Evolutionary conservation across 2,888 invertebrate genomes (phyloP).

Genomic region (Chalcis sispes): DNA sequence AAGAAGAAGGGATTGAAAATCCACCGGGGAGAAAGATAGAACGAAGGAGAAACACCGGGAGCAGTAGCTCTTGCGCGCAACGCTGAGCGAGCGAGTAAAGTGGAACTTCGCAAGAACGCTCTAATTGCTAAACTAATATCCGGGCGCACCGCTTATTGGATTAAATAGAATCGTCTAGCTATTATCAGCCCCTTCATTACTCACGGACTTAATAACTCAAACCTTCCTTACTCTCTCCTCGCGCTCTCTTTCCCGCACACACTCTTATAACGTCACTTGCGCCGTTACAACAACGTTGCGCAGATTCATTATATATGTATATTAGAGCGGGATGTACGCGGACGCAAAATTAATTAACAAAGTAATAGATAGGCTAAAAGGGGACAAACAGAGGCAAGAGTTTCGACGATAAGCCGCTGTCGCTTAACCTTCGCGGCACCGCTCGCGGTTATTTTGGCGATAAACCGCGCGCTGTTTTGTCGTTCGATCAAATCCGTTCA

Average conservation of each 20-base stretch:
- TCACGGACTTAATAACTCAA: constrained; percentile 61
- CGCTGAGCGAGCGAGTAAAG: constrained; percentile 41
- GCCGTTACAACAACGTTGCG: not conserved
- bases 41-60: constrained; percentile 2
- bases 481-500: too few species aligned
- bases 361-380: constrained; percentile 55
- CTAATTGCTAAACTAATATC: constrained; percentile 64
- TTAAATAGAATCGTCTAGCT: constrained; percentile 62
- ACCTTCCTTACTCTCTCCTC: too few species aligned
- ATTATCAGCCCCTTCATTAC: constrained; percentile 60
- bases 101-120: constrained; percentile 57
- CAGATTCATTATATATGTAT: constrained; percentile 45
- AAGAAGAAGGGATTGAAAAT: constrained; percentile 16
- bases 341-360: constrained; percentile 61
- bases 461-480: too few species aligned
- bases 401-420: constrained; percentile 47
- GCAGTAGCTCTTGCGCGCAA: not conserved
- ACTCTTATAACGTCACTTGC: too few species aligned
- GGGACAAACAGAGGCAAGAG: not conserved
- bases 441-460: too few species aligned
- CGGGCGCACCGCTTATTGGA: constrained; percentile 61
- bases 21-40: not conserved
- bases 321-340: constrained; percentile 46
- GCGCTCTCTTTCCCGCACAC: too few species aligned
- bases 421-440: constrained; percentile 14